Base-by-base conservation (phyloP, 2,113 vertebrate species). In the Zingel zingel region DNA sequence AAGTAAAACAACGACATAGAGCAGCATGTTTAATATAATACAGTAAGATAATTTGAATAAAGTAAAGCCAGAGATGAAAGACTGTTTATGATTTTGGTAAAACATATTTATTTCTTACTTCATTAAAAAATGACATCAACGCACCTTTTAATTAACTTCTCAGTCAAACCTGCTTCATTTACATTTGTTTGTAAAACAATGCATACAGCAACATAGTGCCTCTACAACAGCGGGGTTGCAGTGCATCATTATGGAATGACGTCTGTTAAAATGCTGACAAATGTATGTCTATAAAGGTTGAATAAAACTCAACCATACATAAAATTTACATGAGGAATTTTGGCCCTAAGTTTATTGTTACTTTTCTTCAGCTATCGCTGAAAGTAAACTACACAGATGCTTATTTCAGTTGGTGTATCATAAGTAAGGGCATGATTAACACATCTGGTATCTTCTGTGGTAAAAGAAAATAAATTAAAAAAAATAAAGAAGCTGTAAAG, bases 91-190 rank as follows among this genome's bases (percentile, higher is more conserved):
- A 58, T 63, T 93, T 96, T 97, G 93, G 82, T 93, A 97, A 97
- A 97, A 98, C 97, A 98, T 91, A 90, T 97, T 98, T 99, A 97
- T 98, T 99, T 97, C 82, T 96, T 96, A 95, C 95, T 96, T 97
- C 95, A 97, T 97, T 43, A 43, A 95, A 95, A 95, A 96, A 96
- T 92, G 91, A 96, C 96, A 97, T 95, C 93, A 96, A 95, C 95
- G 93, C 91, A 91, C 93, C 96, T 93, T 94, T 96, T 93, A 36
- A 63, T 95, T 14, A 14, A 51, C 82, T 91, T 94, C 92, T 96
- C 96, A 96, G 94, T 97, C 96, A 97, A 94, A 94, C 95, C 86
- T 80, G 86, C 95, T 92, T 86, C 80, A 80, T 86, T 86, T 93
- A 73, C 74, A 92, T 87, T n/a, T n/a, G 58, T 96, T 94, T 96